Evolutionary conservation across 2,797 vertebrate species (phyloP), one percentile per base, ranked within the genome.

Genomic region (Pseudochirops cupreus): DNA sequence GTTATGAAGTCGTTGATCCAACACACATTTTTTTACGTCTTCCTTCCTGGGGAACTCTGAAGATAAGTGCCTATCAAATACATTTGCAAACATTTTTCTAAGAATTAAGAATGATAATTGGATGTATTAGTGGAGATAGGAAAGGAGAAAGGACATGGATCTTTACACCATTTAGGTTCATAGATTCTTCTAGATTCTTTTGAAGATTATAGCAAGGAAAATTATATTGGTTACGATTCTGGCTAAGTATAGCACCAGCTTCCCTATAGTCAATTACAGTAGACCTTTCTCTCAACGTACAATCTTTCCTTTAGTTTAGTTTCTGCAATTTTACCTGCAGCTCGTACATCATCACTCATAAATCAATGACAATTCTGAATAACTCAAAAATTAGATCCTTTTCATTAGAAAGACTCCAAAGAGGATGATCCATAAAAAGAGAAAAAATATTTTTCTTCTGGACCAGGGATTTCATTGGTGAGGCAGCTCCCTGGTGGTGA

Each of bases 21-120:
- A 96, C 98, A 97, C 95, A 97, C 90, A 93, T 97, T 96, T 92
- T 96, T 95, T 97, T 3, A 26, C 9, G 95, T 95, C 96, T 96
- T 96, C 91, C 94, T 97, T 95, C 93, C 93, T 94, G 94, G 94
- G 95, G 91, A 92, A 97, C 96, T 97, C 21, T 95, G 95, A 97
- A 96, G 97, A 97, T 96, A 97, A 97, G 97, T 97, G 91, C 74
- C 96, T 96, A 97, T 97, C 97, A 96, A 96, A 14, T 93, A 96
- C 93, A 95, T 94, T 94, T 95, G 94, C 92, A 95, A 96, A 95
- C 92, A 97, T 94, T 96, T 62, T 94, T 92, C 92, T 52, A 26
- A 93, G 96, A 97, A 93, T 92, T 94, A 96, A 96, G 94, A 87
- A 67, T 94, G 94, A 91, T 96, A 97, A 92, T 93, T 96, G 92